Evolutionary conservation across 1,140 invertebrate genomes (phyloP).

Genomic region (Megalopta genalis): DNA sequence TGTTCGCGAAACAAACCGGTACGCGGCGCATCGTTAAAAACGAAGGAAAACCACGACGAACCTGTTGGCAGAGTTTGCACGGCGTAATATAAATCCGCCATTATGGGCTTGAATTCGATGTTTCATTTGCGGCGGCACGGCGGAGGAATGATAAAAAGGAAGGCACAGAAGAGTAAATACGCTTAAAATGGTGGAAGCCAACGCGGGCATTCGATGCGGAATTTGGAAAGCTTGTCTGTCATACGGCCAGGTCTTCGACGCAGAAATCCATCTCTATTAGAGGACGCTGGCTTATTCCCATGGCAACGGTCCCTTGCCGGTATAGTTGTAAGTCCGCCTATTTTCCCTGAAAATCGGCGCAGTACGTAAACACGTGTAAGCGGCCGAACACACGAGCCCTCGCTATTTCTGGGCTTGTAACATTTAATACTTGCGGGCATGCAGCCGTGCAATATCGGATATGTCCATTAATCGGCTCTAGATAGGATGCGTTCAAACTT

Average conservation of each 20-base stretch:
- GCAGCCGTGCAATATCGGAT: slow-evolving; percentile 54
- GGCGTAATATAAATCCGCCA: too few species aligned
- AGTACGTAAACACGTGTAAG: slow-evolving; percentile 25
- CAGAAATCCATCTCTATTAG: slow-evolving; percentile 65
- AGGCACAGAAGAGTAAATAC: not conserved
- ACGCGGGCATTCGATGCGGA: slow-evolving; percentile 11
- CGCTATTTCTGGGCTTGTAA: slow-evolving; percentile 43
- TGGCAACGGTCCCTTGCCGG: slow-evolving; percentile 52
- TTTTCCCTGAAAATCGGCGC: slow-evolving; percentile 51
- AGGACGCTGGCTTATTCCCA: slow-evolving; percentile 62
- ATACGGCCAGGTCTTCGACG: slow-evolving; percentile 33
- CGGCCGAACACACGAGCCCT: not conserved
- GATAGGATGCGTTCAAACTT: slow-evolving; percentile 33
- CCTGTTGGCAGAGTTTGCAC: too few species aligned
- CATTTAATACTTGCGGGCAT: slow-evolving; percentile 49
- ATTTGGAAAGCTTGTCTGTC: slow-evolving; percentile 43
- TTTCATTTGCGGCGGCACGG: too few species aligned
- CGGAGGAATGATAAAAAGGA: not conserved
- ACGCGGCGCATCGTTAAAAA: too few species aligned
- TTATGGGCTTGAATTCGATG: not conserved
- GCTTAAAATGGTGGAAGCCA: not conserved
- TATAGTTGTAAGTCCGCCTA: slow-evolving; percentile 45
- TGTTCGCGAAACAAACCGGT: too few species aligned
- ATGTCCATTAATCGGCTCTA: slow-evolving; percentile 54
- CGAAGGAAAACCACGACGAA: too few species aligned